Evolutionary conservation across 2,113 vertebrate genomes (phyloP).

Genomic region (Aramus guarauna): DNA sequence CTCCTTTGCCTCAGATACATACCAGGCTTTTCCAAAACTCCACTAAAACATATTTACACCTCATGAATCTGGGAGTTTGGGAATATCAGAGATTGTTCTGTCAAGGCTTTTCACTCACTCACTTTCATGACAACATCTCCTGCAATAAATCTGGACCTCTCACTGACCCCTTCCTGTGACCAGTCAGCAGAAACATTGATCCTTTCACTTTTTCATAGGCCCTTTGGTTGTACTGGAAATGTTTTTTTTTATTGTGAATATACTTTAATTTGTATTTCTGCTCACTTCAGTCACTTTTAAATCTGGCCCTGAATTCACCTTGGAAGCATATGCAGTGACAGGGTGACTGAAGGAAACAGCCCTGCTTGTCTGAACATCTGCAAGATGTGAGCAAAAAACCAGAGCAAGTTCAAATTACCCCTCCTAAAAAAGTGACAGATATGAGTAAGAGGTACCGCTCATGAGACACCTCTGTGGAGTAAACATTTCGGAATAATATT

Average conservation of each 20-base stretch:
- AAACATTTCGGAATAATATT: conserved; percentile 58
- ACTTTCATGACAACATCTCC: not conserved
- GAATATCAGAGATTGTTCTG: not conserved
- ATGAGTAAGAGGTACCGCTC: conserved; percentile 54
- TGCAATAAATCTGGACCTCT: not conserved
- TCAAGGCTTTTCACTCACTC: not conserved
- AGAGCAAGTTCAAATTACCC: not conserved
- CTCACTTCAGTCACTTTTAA: not conserved
- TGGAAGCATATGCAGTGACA: not conserved
- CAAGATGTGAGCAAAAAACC: not conserved
- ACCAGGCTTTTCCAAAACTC: not conserved
- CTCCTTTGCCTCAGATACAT: not conserved
- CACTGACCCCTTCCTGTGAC: not conserved
- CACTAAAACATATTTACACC: not conserved
- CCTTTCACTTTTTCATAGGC: not conserved
- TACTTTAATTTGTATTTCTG: not conserved
- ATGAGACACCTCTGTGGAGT: conserved; percentile 46
- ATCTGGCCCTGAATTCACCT: not conserved
- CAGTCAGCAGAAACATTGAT: not conserved
- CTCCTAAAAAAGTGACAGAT: conserved; percentile 42
- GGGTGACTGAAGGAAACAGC: not conserved
- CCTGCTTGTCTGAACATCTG: conserved; percentile 2
- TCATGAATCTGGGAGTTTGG: not conserved
- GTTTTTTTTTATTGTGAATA: not conserved
- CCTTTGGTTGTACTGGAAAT: not conserved